Conservation (phyloP, 2,888 invertebrate species). For the Hypsopygia costalis region DNA sequence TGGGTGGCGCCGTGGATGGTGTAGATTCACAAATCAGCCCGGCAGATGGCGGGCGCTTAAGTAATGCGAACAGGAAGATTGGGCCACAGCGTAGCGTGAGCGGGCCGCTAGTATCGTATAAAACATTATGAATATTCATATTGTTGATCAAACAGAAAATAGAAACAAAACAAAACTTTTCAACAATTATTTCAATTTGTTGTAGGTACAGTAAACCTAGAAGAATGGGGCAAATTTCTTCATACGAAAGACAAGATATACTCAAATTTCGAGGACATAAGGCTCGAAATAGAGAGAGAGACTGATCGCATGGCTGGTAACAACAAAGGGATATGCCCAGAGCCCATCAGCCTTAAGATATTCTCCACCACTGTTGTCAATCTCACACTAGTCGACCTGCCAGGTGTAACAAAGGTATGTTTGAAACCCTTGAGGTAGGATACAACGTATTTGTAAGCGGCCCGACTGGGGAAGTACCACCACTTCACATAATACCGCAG, state of each 20-base stretch:
- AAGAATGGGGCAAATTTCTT: conserved; percentile 98
- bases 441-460: no score
- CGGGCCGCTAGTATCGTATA: no score
- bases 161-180: no score
- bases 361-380: conserved; percentile 97
- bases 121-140: no score
- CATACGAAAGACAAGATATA: conserved; percentile 94
- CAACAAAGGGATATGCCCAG: conserved; percentile 98
- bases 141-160: no score
- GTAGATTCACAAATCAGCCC: no score
- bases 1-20: no score
- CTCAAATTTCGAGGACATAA: conserved; percentile 94
- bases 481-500: no score
- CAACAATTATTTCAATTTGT: conserved; percentile 34
- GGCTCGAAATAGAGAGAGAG: conserved; percentile 95
- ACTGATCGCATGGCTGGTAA: conserved; percentile 96
- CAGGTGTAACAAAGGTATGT: conserved; percentile 96
- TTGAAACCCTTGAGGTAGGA: neutral
- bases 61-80: no score
- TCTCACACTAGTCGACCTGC: conserved; percentile 97
- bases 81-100: no score
- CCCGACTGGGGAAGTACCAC: no score
- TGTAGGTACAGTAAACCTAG: conserved; percentile 89
- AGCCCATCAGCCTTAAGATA: conserved; percentile 98
- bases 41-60: no score